A percentile compares a stretch with the other conserved stretches of the same genome.
Evolutionary conservation across 2,888 invertebrate genomes (phyloP).

Genomic region (Standfussiana lucernea): DNA sequence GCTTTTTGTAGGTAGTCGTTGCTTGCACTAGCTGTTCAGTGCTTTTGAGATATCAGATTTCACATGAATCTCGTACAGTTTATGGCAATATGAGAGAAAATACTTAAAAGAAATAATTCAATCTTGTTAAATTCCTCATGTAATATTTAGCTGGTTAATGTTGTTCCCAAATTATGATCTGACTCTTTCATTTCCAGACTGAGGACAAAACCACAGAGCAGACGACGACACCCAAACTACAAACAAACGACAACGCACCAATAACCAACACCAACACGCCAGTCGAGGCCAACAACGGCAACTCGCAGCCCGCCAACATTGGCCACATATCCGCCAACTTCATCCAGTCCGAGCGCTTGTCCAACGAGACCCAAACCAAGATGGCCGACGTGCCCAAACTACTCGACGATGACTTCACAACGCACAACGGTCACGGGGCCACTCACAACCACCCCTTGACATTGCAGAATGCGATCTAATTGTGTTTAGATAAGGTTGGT

Average conservation of each 20-base stretch:
- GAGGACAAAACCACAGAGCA: constrained; percentile 81
- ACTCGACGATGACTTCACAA: constrained; percentile 83
- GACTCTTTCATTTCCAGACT: constrained; percentile 70
- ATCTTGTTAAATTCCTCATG: too few relatives aligned
- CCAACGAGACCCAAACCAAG: constrained; percentile 76
- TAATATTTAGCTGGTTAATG: too few relatives aligned
- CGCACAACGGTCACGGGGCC: constrained; percentile 86
- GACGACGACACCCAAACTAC: constrained; percentile 72
- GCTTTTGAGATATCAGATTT: too few relatives aligned
- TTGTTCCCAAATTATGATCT: background rate
- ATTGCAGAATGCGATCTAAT: constrained; percentile 86
- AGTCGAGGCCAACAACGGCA: constrained; percentile 80
- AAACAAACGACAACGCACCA: constrained; percentile 74
- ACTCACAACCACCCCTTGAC: constrained; percentile 83
- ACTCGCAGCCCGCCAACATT: constrained; percentile 71
- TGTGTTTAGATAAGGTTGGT: constrained; percentile 67
- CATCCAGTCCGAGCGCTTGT: constrained; percentile 82
- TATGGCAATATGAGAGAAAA: too few relatives aligned
- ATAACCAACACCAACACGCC: constrained; percentile 61
- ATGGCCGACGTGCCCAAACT: constrained; percentile 73
- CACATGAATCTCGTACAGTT: too few relatives aligned
- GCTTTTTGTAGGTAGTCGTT: too few relatives aligned
- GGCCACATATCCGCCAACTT: constrained; percentile 84
- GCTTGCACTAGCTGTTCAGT: too few relatives aligned
- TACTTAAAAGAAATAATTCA: too few relatives aligned